phyloP scores from a whole-genome alignment of 2,797 vertebrate genomes.

The Centroberyx gerrardi region DNA sequence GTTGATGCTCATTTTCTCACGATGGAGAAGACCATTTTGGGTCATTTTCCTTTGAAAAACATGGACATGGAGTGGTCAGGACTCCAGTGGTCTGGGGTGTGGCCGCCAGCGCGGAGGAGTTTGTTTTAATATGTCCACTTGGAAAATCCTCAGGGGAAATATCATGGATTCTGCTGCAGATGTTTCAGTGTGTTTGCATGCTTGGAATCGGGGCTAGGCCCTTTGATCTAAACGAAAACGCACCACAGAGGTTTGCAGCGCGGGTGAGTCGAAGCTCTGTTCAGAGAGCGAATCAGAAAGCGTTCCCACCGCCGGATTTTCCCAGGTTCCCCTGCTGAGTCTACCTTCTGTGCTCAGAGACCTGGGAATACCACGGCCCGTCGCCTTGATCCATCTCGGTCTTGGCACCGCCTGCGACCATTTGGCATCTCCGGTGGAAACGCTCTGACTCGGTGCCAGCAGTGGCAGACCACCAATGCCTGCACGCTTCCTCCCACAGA shows the following conservation, averaged over 20 bases:
- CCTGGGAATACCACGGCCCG: slow-evolving; percentile 68
- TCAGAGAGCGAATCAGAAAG: slow-evolving; percentile 54
- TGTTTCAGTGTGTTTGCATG: slow-evolving; percentile 80
- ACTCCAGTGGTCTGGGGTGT: slow-evolving; percentile 75
- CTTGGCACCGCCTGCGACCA: slow-evolving; percentile 69
- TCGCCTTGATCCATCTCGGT: slow-evolving; percentile 73
- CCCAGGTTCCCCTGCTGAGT: slow-evolving; percentile 72
- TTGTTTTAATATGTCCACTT: slow-evolving; percentile 79
- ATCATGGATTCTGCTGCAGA: slow-evolving; percentile 79
- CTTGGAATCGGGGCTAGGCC: slow-evolving; percentile 78
- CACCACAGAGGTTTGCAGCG: slow-evolving; percentile 72
- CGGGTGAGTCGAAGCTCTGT: slow-evolving; percentile 50
- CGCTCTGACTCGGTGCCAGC: slow-evolving; percentile 60
- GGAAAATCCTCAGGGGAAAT: slow-evolving; percentile 72
- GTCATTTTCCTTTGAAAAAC: slow-evolving; percentile 55
- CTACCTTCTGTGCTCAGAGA: slow-evolving; percentile 77
- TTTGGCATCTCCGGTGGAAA: slow-evolving; percentile 80
- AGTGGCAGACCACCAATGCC: slow-evolving; percentile 66
- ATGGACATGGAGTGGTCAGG: slow-evolving; percentile 64
- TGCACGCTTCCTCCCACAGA: slow-evolving; percentile 65
- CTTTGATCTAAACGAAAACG: slow-evolving; percentile 84
- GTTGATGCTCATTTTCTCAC: slow-evolving; percentile 48
- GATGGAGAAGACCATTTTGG: slow-evolving; percentile 43
- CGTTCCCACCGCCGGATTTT: slow-evolving; percentile 67
- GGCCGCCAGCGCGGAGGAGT: slow-evolving; percentile 62